phyloP scores from a whole-genome alignment of 1,140 invertebrate genomes.

The Diabrotica virgifera region DNA sequence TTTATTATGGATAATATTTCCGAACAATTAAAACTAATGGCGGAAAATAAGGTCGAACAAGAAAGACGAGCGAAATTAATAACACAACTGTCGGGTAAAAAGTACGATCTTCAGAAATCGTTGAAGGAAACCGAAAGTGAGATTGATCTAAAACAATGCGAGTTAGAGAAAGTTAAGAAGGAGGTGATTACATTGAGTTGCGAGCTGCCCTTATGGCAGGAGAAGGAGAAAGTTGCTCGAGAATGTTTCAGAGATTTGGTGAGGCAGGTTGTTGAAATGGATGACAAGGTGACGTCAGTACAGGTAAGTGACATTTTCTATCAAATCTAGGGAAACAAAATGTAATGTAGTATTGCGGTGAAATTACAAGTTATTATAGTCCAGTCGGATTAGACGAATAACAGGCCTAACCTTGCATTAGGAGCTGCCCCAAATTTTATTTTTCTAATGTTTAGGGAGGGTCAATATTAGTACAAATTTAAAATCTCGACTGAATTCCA shows the following conservation, averaged over 20 bases:
- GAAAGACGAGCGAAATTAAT: conserved; percentile 4
- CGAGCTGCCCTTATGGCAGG: conserved; percentile 1
- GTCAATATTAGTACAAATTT: no score
- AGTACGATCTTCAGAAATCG: conserved; percentile 11
- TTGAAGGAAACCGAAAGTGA: background rate
- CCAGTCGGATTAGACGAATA: no score
- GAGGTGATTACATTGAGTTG: background rate
- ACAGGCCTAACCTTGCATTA: no score
- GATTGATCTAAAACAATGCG: background rate
- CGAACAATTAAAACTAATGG: conserved; percentile 50
- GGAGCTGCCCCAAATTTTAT: no score
- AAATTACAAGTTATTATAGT: no score
- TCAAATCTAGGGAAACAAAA: no score
- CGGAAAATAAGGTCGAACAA: background rate
- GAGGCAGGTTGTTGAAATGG: conserved; percentile 10
- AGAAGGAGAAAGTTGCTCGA: conserved; percentile 14
- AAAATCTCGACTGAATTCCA: no score
- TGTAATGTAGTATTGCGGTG: no score
- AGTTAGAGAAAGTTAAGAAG: conserved; percentile 1
- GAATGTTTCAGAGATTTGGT: conserved; percentile 17
- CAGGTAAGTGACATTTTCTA: background rate
- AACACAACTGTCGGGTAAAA: conserved; percentile 5
- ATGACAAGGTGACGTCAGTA: background rate
- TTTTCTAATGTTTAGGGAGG: no score
- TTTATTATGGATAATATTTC: conserved; percentile 57